Evolutionary conservation across 2,888 invertebrate genomes (phyloP).

Genomic region (Embidobia sp.): DNA sequence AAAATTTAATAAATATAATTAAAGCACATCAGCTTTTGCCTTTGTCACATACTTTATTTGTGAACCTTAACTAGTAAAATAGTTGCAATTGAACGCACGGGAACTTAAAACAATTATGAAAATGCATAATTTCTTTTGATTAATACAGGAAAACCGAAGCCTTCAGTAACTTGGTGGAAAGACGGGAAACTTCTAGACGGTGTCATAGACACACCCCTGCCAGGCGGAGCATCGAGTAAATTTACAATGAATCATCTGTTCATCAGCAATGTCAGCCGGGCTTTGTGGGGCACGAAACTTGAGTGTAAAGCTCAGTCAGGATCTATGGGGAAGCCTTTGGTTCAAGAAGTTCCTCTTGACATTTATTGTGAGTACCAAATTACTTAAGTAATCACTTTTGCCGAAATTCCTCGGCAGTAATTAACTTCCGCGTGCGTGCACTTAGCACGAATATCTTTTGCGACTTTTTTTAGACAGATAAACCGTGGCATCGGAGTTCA

Average conservation of each 20-base stretch:
- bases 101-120: constrained; percentile 19
- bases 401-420: constrained; percentile 34
- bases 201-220: constrained; percentile 85
- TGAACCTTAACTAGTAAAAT: no score
- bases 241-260: constrained; percentile 89
- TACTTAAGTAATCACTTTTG: constrained; percentile 63
- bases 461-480: constrained; percentile 24
- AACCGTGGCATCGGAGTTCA: background rate
- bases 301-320: constrained; percentile 91
- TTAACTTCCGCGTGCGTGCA: constrained; percentile 48
- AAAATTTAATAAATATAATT: no score
- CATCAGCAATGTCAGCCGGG: constrained; percentile 87
- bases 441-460: constrained; percentile 27
- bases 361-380: constrained; percentile 84
- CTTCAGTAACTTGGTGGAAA: constrained; percentile 92
- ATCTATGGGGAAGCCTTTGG: constrained; percentile 86
- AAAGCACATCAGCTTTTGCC: no score
- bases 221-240: constrained; percentile 84
- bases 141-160: constrained; percentile 89
- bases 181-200: constrained; percentile 88
- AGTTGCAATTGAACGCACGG: constrained; percentile 9
- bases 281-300: constrained; percentile 88
- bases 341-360: constrained; percentile 89
- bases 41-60: no score
- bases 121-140: constrained; percentile 52